Evolutionary conservation across 1,140 invertebrate species (phyloP).

Genomic region (Adoxophyes honmai): DNA sequence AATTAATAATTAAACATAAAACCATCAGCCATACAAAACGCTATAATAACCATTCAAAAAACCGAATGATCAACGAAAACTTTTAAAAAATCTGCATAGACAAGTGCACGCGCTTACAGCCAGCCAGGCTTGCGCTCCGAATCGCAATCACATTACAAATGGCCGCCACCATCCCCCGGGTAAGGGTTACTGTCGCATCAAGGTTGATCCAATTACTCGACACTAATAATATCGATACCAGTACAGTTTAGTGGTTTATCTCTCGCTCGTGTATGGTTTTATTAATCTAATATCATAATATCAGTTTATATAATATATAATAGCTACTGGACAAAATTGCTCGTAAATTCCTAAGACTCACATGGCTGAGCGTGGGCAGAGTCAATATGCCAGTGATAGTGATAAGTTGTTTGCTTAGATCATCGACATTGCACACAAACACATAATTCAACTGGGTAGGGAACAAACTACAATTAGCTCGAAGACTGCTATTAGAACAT

Average conservation of each 20-base stretch:
- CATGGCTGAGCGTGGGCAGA: too few relatives aligned
- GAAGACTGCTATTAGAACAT: too few relatives aligned
- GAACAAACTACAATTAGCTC: too few relatives aligned
- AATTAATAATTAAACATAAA: background rate
- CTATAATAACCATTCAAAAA: background rate
- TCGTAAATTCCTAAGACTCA: background rate
- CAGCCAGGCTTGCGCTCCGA: slow-evolving; percentile 30
- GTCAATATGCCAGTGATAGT: too few relatives aligned
- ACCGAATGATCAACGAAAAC: background rate
- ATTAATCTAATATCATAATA: slow-evolving; percentile 7
- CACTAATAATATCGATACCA: slow-evolving; percentile 46
- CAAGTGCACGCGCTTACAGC: slow-evolving; percentile 10
- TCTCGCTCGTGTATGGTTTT: slow-evolving; percentile 13
- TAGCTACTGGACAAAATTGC: background rate
- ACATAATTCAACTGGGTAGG: too few relatives aligned
- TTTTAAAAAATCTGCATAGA: slow-evolving; percentile 4
- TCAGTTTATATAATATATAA: background rate
- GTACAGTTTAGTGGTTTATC: slow-evolving; percentile 20
- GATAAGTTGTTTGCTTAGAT: too few relatives aligned
- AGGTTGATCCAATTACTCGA: slow-evolving; percentile 70
- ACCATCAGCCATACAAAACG: background rate
- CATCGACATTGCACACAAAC: too few relatives aligned
- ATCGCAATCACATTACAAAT: slow-evolving; percentile 45
- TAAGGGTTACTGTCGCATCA: slow-evolving; percentile 63
- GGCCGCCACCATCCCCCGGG: slow-evolving; percentile 42